These are phyloP conservation scores for Microtus ochrogaster DNA, from an alignment of 2,113 vertebrate species.

Conservation along the genomic window DNA sequence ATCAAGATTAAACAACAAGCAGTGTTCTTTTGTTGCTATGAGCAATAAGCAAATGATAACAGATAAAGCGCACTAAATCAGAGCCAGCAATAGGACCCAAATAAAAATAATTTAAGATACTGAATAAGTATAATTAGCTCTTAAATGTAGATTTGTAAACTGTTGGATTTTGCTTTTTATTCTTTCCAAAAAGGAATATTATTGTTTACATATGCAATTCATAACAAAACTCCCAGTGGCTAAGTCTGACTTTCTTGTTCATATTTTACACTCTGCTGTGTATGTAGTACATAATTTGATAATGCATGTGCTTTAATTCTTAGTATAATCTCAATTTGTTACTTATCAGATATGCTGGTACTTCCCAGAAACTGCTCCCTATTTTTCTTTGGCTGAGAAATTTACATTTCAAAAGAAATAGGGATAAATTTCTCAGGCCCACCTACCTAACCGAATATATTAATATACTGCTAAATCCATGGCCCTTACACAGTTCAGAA, in stretches of 20 bases:
- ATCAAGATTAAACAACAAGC: not conserved
- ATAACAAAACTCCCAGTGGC: not conserved
- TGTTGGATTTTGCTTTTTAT: not conserved
- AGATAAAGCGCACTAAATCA: not conserved
- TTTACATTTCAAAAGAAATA: not conserved
- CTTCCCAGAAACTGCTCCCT: not conserved
- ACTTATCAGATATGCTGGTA: not conserved
- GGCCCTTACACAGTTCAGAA: not conserved
- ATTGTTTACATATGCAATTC: not conserved
- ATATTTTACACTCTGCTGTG: not conserved
- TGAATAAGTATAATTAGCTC: not conserved
- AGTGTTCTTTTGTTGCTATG: not conserved
- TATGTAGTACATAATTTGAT: not conserved
- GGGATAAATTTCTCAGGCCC: not conserved
- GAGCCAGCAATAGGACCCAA: not conserved
- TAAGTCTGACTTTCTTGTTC: not conserved
- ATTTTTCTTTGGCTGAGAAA: not conserved
- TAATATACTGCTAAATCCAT: not conserved
- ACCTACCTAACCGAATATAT: not conserved
- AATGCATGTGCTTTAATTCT: not conserved
- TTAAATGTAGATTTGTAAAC: not conserved
- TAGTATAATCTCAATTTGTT: not conserved
- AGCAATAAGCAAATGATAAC: slow-evolving; percentile 17
- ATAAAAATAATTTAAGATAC: not conserved
- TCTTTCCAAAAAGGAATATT: not conserved